A percentile compares a stretch with the other conserved stretches of the same genome.
phyloP scores from a whole-genome alignment of 1,140 invertebrate species.

The Cardiocondyla obscurior region DNA sequence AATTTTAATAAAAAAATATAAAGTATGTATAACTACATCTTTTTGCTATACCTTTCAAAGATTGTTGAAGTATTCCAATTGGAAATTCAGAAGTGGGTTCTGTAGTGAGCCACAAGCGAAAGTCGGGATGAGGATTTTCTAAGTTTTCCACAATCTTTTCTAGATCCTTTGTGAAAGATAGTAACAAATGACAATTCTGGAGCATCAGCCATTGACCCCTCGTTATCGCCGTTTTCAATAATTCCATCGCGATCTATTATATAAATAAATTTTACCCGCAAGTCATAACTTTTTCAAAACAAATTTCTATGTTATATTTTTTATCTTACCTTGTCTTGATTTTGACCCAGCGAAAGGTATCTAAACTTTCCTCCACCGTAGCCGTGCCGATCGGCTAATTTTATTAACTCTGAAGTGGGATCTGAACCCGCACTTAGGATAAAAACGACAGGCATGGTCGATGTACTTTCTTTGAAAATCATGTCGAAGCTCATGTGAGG shows the following conservation, averaged over 20 bases:
- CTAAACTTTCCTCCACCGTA: constrained; percentile 90
- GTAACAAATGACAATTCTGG: constrained; percentile 94
- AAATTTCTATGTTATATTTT: not conserved
- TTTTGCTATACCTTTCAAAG: constrained; percentile 88
- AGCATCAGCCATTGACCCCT: constrained; percentile 95
- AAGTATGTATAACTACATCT: not conserved
- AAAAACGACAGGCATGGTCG: constrained; percentile 92
- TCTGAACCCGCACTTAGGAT: constrained; percentile 95
- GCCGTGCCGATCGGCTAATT: constrained; percentile 90
- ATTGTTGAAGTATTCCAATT: constrained; percentile 93
- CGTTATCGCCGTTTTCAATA: constrained; percentile 89
- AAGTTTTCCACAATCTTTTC: constrained; percentile 93
- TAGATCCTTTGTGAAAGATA: constrained; percentile 90
- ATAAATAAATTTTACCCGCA: not conserved
- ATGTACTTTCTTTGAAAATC: constrained; percentile 92
- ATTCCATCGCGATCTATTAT: constrained; percentile 87
- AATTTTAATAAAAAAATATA: not conserved
- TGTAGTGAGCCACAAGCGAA: constrained; percentile 96
- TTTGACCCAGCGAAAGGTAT: constrained; percentile 94
- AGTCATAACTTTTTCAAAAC: not conserved
- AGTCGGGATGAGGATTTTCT: constrained; percentile 92
- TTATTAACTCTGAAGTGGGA: constrained; percentile 94
- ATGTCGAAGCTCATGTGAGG: constrained; percentile 92
- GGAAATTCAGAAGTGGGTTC: constrained; percentile 93
- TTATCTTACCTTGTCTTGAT: constrained; percentile 89